phyloP scores from a whole-genome alignment of 2,113 vertebrate species.

The Phainopepla nitens region DNA sequence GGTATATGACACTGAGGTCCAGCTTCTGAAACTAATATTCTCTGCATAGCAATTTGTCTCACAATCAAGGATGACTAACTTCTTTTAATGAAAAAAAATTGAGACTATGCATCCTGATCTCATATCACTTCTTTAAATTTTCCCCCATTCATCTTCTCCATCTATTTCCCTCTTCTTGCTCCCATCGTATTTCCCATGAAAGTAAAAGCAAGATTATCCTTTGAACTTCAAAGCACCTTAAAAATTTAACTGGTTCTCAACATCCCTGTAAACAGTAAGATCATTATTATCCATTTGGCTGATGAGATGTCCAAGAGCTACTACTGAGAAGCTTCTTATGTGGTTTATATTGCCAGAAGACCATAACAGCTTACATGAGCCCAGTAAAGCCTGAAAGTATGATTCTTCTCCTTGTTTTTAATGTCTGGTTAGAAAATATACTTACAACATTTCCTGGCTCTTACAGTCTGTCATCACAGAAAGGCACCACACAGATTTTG shows the following conservation, averaged over 20 bases:
- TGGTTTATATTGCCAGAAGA: background rate
- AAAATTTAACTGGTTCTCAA: background rate
- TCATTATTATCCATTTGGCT: slow-evolving; percentile 14
- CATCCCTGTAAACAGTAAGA: background rate
- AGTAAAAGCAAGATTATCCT: background rate
- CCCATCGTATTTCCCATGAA: background rate
- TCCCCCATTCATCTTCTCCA: background rate
- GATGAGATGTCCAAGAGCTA: background rate
- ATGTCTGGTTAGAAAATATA: background rate
- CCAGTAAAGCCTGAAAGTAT: background rate
- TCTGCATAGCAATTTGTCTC: background rate
- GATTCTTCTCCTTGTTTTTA: slow-evolving; percentile 1
- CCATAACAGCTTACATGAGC: background rate
- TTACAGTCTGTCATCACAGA: background rate
- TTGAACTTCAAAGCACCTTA: background rate
- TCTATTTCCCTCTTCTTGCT: background rate
- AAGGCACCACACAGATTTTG: background rate
- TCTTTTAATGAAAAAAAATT: background rate
- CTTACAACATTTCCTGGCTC: background rate
- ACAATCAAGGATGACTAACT: background rate
- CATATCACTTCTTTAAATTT: background rate
- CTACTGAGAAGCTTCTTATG: background rate
- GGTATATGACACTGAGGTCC: background rate
- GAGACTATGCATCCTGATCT: background rate
- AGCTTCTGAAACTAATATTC: background rate